phyloP scores from a whole-genome alignment of 2,113 vertebrate genomes.

The Tachuris rubrigastra region DNA sequence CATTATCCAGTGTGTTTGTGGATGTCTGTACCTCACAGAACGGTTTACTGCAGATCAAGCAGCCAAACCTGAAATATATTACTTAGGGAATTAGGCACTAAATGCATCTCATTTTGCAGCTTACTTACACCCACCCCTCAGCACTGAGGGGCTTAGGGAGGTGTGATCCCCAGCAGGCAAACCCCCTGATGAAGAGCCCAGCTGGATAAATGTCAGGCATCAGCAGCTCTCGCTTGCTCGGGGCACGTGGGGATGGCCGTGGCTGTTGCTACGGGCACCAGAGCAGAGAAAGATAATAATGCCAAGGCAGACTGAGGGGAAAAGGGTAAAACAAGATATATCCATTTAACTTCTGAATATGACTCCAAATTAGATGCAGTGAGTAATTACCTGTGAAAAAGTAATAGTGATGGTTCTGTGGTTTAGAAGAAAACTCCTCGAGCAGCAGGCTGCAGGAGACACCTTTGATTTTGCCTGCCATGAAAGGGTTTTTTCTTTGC shows the following conservation, averaged over 20 bases:
- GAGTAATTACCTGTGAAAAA: constrained; percentile 66
- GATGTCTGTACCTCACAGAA: not conserved
- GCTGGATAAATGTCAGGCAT: constrained; percentile 43
- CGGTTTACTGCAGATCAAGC: accelerated
- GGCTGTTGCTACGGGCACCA: constrained; percentile 64
- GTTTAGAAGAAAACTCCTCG: constrained; percentile 50
- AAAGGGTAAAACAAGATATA: constrained; percentile 50
- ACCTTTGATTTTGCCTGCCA: constrained; percentile 15
- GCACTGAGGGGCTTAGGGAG: not conserved
- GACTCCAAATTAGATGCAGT: constrained; percentile 61
- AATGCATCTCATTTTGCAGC: not conserved
- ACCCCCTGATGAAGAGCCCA: not conserved
- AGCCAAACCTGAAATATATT: not conserved
- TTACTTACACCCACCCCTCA: not conserved
- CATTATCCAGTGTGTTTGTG: not conserved
- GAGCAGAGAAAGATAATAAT: constrained; percentile 30
- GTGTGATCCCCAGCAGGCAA: not conserved
- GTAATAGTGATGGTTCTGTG: not conserved
- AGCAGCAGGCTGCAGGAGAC: constrained; percentile 21
- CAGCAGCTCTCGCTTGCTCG: not conserved
- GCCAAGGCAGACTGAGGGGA: constrained; percentile 33
- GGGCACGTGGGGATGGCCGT: not conserved
- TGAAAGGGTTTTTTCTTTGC: not conserved
- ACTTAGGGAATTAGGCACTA: not conserved
- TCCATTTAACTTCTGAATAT: constrained; percentile 51